Evolutionary conservation across 2,797 vertebrate genomes (phyloP), one percentile per base, ranked within the genome.

Genomic region (Vultur gryphus): DNA sequence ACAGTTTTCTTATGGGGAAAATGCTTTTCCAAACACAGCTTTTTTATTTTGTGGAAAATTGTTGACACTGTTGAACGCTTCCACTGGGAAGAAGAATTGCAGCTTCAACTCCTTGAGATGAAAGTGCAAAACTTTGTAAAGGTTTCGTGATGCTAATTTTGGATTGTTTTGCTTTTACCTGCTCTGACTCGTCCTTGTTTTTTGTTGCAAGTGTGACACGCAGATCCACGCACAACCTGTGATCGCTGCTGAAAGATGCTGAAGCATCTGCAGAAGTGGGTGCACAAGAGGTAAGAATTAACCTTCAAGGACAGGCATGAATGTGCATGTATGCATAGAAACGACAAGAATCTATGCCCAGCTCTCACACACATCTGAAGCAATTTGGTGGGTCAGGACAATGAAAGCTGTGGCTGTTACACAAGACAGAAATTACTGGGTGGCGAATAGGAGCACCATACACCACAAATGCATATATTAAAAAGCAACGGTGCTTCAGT

Each of bases 271-370:
- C n/a, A 67, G 44, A 58, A 41, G 5, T 12, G 33, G 21, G 11
- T 37, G 41, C 35, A n/a, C 0, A 0, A 46, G 39, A 44, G 16
- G 4, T 2, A 28, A 75, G 33, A 69, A 46, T 11, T 24, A 13
- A 51, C 18, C 46, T 48, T 2, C 19, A 39, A 51, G 49, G 44
- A 16, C 5, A 25, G 33, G 8, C 6, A 1, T 5, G 12, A 70
- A 28, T 1, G 17, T 16, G 26, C 10, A 25, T 0, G 1, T 2
- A 0, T 2, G 29, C 7, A 20, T 2, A 66, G 43, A 25, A 76
- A 69, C 5, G 8, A 46, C 4, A 70, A 11, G 3, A 37, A 9
- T 19, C 13, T 3, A 2, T 6, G 16, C 35, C 25, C 66, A 76
- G 28, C 28, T 39, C 33, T 43, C 48, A n/a, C 31, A 8, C 26